These are phyloP conservation scores for Sebastes vulpes DNA, from an alignment of 2,797 vertebrate species.

Conservation along the genomic window DNA sequence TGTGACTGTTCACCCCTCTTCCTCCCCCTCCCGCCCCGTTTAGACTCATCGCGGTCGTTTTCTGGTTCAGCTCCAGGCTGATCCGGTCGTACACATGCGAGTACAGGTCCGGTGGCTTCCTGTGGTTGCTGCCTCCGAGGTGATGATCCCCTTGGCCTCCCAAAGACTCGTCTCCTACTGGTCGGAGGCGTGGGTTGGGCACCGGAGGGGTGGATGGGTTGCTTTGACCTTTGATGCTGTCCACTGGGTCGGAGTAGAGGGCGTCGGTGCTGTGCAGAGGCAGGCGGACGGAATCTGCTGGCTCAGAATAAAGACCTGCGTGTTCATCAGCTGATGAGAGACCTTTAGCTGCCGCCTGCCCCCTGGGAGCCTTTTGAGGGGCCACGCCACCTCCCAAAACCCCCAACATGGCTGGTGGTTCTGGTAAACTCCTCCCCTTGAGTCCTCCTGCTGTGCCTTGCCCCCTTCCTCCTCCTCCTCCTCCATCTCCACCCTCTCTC, in stretches of 20 bases:
- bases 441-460: conserved; percentile 60
- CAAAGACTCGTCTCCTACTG: conserved; percentile 68
- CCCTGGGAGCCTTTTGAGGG: conserved; percentile 68
- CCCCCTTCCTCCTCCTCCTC: conserved; percentile 62
- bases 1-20: conserved; percentile 31
- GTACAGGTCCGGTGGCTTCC: conserved; percentile 69
- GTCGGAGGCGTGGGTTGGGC: conserved; percentile 73
- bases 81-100: conserved; percentile 86
- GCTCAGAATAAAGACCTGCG: conserved; percentile 90
- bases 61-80: conserved; percentile 72
- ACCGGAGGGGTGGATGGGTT: conserved; percentile 32
- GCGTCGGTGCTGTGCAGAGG: conserved; percentile 75
- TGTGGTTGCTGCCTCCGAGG: conserved; percentile 33
- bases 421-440: conserved; percentile 87
- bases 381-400: conserved; percentile 55
- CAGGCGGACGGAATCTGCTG: conserved; percentile 90
- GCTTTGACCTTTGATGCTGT: conserved; percentile 84
- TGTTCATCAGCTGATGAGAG: conserved; percentile 60
- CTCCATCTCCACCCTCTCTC: conserved; percentile 74
- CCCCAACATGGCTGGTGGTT: conserved; percentile 72
- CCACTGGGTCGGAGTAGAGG: conserved; percentile 93
- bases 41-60: conserved; percentile 60
- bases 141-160: conserved; percentile 48
- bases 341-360: conserved; percentile 49
- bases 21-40: conserved; percentile 55